A percentile compares a stretch with the other conserved stretches of the same genome.
phyloP scores from a whole-genome alignment of 2,888 invertebrate species.

The Dexiosoma caninum region DNA sequence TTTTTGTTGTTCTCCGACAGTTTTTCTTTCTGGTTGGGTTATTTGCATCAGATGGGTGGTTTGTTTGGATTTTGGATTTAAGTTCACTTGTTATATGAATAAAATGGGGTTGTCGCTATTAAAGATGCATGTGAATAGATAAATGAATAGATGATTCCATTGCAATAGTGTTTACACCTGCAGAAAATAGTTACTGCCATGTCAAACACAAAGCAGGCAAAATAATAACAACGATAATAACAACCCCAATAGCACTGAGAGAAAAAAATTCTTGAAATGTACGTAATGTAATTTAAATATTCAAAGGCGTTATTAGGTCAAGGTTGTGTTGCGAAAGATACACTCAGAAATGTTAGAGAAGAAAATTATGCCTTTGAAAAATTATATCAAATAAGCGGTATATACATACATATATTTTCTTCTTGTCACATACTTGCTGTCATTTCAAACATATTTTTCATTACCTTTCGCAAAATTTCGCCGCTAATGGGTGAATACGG shows the following conservation, averaged over 20 bases:
- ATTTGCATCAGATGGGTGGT: slow-evolving; percentile 22
- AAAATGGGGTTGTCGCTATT: slow-evolving; percentile 36
- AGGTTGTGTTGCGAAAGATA: background rate
- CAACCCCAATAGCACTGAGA: slow-evolving; percentile 30
- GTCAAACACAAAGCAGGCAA: slow-evolving; percentile 40
- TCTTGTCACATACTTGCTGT: no score
- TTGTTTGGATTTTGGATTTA: slow-evolving; percentile 16
- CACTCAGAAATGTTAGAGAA: background rate
- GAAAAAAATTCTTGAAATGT: no score
- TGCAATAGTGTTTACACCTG: slow-evolving; percentile 58
- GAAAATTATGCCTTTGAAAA: no score
- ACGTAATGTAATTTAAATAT: no score
- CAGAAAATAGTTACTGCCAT: slow-evolving; percentile 63
- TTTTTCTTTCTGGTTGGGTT: slow-evolving; percentile 10
- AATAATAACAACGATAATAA: slow-evolving; percentile 26
- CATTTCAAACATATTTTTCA: no score
- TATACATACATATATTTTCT: no score
- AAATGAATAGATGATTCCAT: slow-evolving; percentile 56
- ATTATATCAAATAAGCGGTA: no score
- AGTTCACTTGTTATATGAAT: slow-evolving; percentile 25
- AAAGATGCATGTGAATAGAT: slow-evolving; percentile 57
- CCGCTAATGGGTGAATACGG: no score
- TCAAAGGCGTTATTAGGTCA: background rate
- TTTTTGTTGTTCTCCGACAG: no score
- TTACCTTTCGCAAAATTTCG: no score